Base-by-base conservation (phyloP, 2,797 vertebrate genomes). In the Microctenopoma steveboyesi region DNA sequence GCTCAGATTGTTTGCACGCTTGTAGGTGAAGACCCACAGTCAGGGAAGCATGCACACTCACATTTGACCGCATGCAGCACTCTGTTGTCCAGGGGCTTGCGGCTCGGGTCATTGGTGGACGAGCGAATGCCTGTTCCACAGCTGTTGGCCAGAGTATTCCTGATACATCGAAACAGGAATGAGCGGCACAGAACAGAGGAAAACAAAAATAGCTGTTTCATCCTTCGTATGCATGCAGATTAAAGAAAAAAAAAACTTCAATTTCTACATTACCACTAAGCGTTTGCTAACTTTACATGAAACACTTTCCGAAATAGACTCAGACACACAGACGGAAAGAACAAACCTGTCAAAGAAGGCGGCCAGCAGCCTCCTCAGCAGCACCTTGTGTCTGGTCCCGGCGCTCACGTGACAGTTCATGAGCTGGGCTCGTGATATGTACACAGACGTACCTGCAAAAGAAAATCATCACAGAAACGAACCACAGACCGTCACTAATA, bases 401-500 rank as follows among this genome's bases (percentile, higher is more conserved):
- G 97, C 97, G 1, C 97, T 98, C 86, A 98, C 96, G 1, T 98
- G 97, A 92, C 97, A 98, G 93, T 98, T 98, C 97, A 98, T 98
- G 58, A 98, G 95, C 91, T 98, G 97, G 13, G 97, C 96, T 84
- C 97, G 93, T 0, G 97, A 97, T 92, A 98, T 98, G 85, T 94
- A 98, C 78, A 98, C 97, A 4, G 96, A 97, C 83, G 97, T 98
- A 87, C 92, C 92, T 93, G 71, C 53, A 50, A 35, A 65, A 2
- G n/a, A 16, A 64, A 45, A 45, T 12, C 7, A 27, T 47, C 18
- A 47, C 42, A 69, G 4, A 52, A 35, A 67, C 30, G 1, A 16
- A 35, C 42, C 28, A 53, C 7, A 18, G 42, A 67, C 37, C 33
- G 22, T 22, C 22, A 22, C 22, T 22, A 22, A 22, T 22, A 22